Evolutionary conservation across 2,888 invertebrate species (phyloP), one percentile per base, ranked within the genome.

Genomic region (Zootermopsis nevadensis): DNA sequence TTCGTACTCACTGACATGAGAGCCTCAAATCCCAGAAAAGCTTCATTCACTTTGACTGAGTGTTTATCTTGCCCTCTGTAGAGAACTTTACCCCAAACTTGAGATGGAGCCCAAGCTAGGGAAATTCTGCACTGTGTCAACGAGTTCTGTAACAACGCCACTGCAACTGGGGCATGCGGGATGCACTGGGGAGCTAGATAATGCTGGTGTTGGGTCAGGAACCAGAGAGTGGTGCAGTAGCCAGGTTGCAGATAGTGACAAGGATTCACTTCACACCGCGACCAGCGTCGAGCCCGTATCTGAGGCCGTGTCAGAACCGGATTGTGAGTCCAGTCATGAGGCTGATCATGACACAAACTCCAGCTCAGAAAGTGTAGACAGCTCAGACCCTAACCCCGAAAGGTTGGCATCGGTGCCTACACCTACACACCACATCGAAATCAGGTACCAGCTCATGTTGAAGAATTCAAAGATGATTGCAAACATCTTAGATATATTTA

Each of bases 31-130:
- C n/a, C n/a, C n/a, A n/a, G n/a, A n/a, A n/a, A n/a, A n/a, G n/a
- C n/a, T n/a, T n/a, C n/a, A n/a, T n/a, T n/a, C 69, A 69, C 24
- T 38, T 79, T 66, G 35, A 79, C 30, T 66, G n/a, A 79, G 35
- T 60, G 69, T 72, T 69, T 81, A 69, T 81, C 77, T 76, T 74
- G 69, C 80, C 85, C 83, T 82, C 88, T 88, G 83, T 86, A 91
- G 92, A 53, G 93, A 93, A 87, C 89, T 92, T 22, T 93, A 92
- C 88, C 94, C 94, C 0, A 93, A 93, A 88, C 89, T 91, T 19
- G 92, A 92, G 83, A 89, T 92, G 10, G 94, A 94, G 87, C 91
- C 91, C 84, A 91, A 91, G 85, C 89, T 93, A 6, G 94, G 93
- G 1, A 93, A 93, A 87, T 93, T 94, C 86, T 91, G 93, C 24